phyloP scores from a whole-genome alignment of 2,888 invertebrate species.

The Acanthopleura granulata region DNA sequence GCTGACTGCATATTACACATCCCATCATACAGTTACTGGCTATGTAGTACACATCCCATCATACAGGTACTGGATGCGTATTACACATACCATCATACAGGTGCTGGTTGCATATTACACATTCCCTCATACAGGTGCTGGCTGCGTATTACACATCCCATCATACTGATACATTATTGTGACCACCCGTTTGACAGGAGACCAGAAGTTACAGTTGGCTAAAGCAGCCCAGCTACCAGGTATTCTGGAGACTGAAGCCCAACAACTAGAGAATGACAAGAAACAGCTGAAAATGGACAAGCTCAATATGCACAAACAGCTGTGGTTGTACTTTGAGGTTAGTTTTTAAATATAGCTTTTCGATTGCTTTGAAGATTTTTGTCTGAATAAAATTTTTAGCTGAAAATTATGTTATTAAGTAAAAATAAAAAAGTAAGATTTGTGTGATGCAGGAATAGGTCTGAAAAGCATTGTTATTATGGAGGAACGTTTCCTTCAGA shows the following conservation, averaged over 20 bases:
- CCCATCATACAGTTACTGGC: neutral
- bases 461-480: too few species aligned
- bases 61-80: constrained; percentile 18
- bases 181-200: constrained; percentile 31
- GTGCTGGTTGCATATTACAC: too few species aligned
- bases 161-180: neutral
- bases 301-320: constrained; percentile 53
- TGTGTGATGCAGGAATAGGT: too few species aligned
- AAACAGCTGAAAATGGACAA: constrained; percentile 42
- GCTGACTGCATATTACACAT: constrained; percentile 22
- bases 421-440: too few species aligned
- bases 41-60: neutral
- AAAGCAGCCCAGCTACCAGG: constrained; percentile 59
- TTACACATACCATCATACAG: neutral
- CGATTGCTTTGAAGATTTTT: too few species aligned
- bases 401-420: too few species aligned
- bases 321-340: constrained; percentile 60
- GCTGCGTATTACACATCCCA: constrained; percentile 21
- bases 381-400: too few species aligned
- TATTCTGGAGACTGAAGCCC: constrained; percentile 51
- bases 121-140: too few species aligned
- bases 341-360: neutral
- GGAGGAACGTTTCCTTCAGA: too few species aligned
- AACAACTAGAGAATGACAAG: constrained; percentile 44
- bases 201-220: constrained; percentile 50